A percentile compares a stretch with the other conserved stretches of the same genome.
Evolutionary conservation across 1,140 invertebrate genomes (phyloP).

Genomic region (Drosophila miranda): DNA sequence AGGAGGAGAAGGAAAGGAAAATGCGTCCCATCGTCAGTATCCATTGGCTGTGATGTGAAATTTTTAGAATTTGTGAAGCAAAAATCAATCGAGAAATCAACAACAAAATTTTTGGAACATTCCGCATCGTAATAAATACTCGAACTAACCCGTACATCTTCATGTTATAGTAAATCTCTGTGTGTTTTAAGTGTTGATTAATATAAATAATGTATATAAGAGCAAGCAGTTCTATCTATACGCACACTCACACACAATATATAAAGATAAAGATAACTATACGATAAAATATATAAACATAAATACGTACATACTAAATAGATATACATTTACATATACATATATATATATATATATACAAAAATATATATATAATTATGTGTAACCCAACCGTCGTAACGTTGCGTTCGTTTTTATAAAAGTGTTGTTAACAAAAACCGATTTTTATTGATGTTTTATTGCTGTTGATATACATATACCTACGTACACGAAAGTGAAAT

Average conservation of each 20-base stretch:
- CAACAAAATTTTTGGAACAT: slow-evolving; percentile 37
- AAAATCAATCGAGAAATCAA: slow-evolving; percentile 39
- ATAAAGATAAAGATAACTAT: slow-evolving; percentile 30
- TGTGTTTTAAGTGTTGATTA: slow-evolving; percentile 60
- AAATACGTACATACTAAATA: slow-evolving; percentile 19
- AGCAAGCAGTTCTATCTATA: slow-evolving; percentile 6
- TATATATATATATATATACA: too few relatives aligned
- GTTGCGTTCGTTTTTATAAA: slow-evolving; percentile 78
- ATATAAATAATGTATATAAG: slow-evolving; percentile 39
- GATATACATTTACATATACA: neutral
- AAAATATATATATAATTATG: slow-evolving; percentile 23
- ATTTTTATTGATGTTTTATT: slow-evolving; percentile 74
- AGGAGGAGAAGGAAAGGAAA: slow-evolving; percentile 12
- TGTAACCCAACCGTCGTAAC: slow-evolving; percentile 74
- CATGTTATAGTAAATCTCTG: slow-evolving; percentile 27
- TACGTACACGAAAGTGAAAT: slow-evolving; percentile 28
- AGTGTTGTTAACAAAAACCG: slow-evolving; percentile 69
- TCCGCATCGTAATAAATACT: slow-evolving; percentile 13
- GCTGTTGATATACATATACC: slow-evolving; percentile 59
- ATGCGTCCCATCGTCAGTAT: slow-evolving; percentile 77
- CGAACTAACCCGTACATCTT: slow-evolving; percentile 5
- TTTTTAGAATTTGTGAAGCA: slow-evolving; percentile 63
- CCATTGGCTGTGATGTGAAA: slow-evolving; percentile 82
- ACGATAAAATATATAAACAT: slow-evolving; percentile 22
- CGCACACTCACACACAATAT: slow-evolving; percentile 20